These are phyloP conservation scores for Elaphurus davidianus DNA, from an alignment of 2,113 vertebrate genomes.

Conservation along the genomic window DNA sequence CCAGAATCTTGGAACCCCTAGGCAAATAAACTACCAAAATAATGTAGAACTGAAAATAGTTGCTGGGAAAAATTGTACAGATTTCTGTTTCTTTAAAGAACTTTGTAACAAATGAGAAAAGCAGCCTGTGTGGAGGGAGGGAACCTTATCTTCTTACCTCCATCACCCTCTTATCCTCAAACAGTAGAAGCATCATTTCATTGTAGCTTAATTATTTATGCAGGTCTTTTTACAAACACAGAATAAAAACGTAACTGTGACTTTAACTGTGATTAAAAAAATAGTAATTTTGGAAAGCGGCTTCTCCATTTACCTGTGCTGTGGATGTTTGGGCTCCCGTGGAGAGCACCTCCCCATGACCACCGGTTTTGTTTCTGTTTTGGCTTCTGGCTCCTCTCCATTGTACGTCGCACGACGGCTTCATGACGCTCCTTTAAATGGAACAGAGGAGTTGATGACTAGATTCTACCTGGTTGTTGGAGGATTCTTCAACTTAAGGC, in stretches of 20 bases:
- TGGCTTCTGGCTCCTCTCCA: constrained; percentile 92
- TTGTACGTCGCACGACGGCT: constrained; percentile 90
- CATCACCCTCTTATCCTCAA: constrained; percentile 49
- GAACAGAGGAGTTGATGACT: constrained; percentile 23
- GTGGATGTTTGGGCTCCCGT: constrained; percentile 79
- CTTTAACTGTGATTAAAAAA: neutral
- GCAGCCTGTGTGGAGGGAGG: neutral
- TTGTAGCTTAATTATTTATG: neutral
- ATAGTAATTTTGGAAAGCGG: accelerated
- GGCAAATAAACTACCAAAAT: neutral
- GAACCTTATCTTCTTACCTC: neutral
- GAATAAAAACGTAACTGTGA: neutral
- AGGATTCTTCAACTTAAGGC: neutral
- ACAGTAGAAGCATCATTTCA: neutral
- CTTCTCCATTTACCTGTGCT: constrained; percentile 82
- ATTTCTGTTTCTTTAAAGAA: neutral
- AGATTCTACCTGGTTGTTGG: neutral
- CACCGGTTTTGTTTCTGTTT: constrained; percentile 85
- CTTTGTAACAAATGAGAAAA: neutral
- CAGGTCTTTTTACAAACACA: constrained; percentile 24
- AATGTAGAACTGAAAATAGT: neutral
- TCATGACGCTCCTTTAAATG: constrained; percentile 90
- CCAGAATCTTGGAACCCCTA: neutral
- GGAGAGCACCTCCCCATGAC: constrained; percentile 86
- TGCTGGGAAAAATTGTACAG: neutral